Base-by-base conservation (phyloP, 2,113 vertebrate species). In the Zapornia atra region DNA sequence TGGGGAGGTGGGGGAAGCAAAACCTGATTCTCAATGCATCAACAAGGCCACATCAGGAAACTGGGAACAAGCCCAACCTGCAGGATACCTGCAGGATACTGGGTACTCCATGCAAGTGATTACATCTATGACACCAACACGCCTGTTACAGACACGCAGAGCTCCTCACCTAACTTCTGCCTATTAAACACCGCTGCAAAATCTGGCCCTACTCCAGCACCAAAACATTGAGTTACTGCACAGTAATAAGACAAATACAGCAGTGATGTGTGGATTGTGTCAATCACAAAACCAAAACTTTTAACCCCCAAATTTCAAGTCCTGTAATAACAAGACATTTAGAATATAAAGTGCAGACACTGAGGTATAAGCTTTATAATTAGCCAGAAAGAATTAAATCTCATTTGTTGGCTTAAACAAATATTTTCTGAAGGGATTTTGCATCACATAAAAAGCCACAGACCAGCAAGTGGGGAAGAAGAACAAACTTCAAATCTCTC, bases 231-330 rank as follows among this genome's bases (percentile, higher is more conserved):
- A 42, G 29, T 59, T 80, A 71, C 51, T 68, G 21, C 24, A n/a
- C 0, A 31, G n/a, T 21, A 82, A 42, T 59, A 77, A 70, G 11
- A 40, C 6, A 78, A 83, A 88, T 13, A 64, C 28, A 68, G 24
- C 46, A 82, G 15, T 44, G 78, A 71, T 0, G 1, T 4, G 28
- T 1, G 2, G 33, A 57, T 0, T 0, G 5, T 68, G 44, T 34
- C 61, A 71, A 68, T 76, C 77, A 86, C 69, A 46, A 31, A 92
- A 89, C 31, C 2, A 19, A 84, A 88, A 84, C 69, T 65, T 66
- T 42, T 26, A 88, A 48, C 48, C 83, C 25, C 11, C 16, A 38
- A 86, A 28, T 38, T 83, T 75, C n/a, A 63, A 84, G 38, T 80
- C 57, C 26, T 28, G 8, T 57, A 51, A 26, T 5, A 68, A 10